phyloP scores from a whole-genome alignment of 2,113 vertebrate species.

The Procavia capensis region DNA sequence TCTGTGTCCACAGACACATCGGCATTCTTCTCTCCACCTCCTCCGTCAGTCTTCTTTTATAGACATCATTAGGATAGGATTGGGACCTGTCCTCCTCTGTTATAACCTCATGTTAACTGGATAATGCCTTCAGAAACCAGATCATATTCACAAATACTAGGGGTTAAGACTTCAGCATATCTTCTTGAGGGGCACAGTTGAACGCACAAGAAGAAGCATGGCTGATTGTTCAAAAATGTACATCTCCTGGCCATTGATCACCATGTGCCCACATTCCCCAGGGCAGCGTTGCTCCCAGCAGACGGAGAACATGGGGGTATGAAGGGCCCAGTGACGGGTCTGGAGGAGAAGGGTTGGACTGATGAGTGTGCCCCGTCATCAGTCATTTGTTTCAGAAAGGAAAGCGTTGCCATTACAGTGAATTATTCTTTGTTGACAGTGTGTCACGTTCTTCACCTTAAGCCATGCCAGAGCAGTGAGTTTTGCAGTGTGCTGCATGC shows the following conservation, averaged over 20 bases:
- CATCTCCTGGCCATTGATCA: not conserved
- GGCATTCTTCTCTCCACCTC: not conserved
- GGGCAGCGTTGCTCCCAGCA: not conserved
- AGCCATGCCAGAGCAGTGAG: accelerated
- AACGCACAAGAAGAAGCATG: not conserved
- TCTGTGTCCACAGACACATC: not conserved
- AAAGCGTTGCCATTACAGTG: too few species aligned
- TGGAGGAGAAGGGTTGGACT: accelerated
- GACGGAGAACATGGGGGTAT: accelerated
- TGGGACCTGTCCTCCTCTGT: not conserved
- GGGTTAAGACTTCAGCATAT: not conserved
- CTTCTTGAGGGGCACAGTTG: not conserved
- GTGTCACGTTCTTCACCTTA: too few species aligned
- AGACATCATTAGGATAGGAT: not conserved
- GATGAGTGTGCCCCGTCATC: not conserved
- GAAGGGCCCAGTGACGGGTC: accelerated
- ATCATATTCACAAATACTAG: not conserved
- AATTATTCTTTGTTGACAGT: not conserved
- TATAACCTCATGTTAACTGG: not conserved
- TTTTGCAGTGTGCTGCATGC: not conserved
- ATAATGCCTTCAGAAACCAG: not conserved
- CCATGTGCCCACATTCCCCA: not conserved
- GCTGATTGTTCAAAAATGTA: too few species aligned
- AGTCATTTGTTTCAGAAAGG: not conserved
- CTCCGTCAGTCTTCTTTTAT: not conserved